Conservation (phyloP, 92 coral and sea anemone species). For the Meandrina meandrites region DNA sequence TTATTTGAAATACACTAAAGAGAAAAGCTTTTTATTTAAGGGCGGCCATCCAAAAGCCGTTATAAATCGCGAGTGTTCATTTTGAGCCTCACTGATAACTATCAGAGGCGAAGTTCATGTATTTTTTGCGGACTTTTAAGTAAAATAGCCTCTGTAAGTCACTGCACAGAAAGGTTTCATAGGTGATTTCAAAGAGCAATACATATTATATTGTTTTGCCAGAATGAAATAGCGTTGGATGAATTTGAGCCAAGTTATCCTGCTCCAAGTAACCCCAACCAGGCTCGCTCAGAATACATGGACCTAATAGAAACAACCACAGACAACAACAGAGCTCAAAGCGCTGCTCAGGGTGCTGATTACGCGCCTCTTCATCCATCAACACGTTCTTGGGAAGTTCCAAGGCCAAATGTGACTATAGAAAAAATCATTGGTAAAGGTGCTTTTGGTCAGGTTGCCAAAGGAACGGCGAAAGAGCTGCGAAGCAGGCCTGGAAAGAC, state of each 20-base stretch:
- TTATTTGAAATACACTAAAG: too few relatives aligned
- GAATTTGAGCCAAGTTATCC: background rate
- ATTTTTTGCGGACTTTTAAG: too few relatives aligned
- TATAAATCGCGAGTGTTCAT: too few relatives aligned
- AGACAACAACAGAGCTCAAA: background rate
- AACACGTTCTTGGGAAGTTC: constrained; percentile 23
- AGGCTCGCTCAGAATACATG: background rate
- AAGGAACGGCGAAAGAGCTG: background rate
- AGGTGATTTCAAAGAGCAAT: too few relatives aligned
- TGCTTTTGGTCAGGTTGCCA: constrained; percentile 34
- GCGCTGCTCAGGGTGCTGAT: background rate
- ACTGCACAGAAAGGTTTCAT: too few relatives aligned
- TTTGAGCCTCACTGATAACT: too few relatives aligned
- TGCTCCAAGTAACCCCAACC: background rate
- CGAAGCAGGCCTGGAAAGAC: background rate
- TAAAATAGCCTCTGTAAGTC: too few relatives aligned
- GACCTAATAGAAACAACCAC: background rate
- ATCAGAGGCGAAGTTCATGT: too few relatives aligned
- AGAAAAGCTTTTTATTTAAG: too few relatives aligned
- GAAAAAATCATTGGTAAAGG: constrained; percentile 21
- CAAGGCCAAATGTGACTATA: constrained; percentile 7
- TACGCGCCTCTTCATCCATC: constrained; percentile 19
- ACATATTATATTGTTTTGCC: background rate
- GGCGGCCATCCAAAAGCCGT: too few relatives aligned
- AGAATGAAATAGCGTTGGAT: background rate